These are phyloP conservation scores for Diadegma fenestrale DNA, from an alignment of 2,888 invertebrate genomes.

Conservation along the genomic window DNA sequence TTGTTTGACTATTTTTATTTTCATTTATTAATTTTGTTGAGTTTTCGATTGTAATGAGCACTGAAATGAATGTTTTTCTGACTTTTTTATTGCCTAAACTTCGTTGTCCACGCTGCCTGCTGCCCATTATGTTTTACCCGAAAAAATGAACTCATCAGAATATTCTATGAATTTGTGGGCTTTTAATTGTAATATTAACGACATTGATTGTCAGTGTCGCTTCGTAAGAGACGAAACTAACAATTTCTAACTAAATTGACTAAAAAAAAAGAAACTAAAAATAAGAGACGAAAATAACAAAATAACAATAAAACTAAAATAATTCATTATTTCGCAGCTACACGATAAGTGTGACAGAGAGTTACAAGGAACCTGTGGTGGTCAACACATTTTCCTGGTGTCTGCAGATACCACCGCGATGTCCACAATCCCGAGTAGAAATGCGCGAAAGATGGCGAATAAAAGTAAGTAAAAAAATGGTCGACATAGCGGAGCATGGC, in stretches of 20 bases:
- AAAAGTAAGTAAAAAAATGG: constrained; percentile 86
- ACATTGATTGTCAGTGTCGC: not conserved
- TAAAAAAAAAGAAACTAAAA: no score
- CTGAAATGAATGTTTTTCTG: not conserved
- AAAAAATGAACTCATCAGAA: not conserved
- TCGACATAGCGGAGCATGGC: not conserved
- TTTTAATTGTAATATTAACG: not conserved
- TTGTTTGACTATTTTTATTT: no score
- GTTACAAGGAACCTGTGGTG: constrained; percentile 89
- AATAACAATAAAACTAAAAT: no score
- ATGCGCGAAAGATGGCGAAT: constrained; percentile 89
- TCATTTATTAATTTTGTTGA: no score
- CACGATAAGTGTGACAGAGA: constrained; percentile 88
- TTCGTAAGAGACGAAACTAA: not conserved
- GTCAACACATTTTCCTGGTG: constrained; percentile 93
- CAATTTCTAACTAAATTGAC: no score
- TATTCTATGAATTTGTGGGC: not conserved
- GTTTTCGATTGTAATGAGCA: not conserved
- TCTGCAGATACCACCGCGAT: constrained; percentile 92
- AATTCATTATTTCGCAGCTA: constrained; percentile 86
- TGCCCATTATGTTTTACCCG: not conserved
- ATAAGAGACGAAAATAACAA: not conserved
- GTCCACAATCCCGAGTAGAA: constrained; percentile 90
- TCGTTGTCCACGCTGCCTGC: not conserved
- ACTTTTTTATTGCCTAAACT: not conserved